phyloP scores from a whole-genome alignment of 2,797 vertebrate species.

The Ataeniobius toweri region DNA sequence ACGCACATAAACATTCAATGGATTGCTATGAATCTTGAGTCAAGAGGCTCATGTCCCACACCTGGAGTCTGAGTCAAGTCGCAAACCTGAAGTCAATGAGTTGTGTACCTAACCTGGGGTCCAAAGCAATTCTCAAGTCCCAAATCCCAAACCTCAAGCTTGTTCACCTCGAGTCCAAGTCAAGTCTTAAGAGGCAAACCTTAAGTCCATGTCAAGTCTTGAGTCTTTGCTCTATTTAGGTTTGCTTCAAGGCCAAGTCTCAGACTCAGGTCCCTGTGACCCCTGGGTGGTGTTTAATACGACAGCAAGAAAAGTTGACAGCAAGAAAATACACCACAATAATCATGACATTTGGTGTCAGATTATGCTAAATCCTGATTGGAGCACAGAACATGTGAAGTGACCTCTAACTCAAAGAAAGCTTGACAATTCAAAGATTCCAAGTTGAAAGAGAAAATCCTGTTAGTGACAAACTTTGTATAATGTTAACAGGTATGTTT shows the following conservation, averaged over 20 bases:
- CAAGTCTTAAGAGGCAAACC: neutral
- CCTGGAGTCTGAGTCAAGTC: too few species aligned
- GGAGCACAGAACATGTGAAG: neutral
- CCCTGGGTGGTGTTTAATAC: too few species aligned
- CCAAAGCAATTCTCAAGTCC: too few species aligned
- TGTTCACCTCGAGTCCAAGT: too few species aligned
- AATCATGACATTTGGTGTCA: neutral
- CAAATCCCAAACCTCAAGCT: too few species aligned
- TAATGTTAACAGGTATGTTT: too few species aligned
- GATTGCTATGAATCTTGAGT: too few species aligned
- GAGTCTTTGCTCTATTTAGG: too few species aligned
- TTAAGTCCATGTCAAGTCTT: neutral
- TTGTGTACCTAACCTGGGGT: too few species aligned
- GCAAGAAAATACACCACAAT: neutral
- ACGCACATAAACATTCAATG: neutral
- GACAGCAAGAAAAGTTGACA: neutral
- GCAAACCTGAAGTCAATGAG: too few species aligned
- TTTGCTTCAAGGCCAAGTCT: neutral
- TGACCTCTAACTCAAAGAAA: neutral
- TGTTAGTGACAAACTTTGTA: too few species aligned
- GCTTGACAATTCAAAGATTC: neutral
- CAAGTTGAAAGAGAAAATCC: neutral
- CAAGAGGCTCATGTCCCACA: too few species aligned
- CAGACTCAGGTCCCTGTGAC: neutral
- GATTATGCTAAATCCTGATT: neutral